Evolutionary conservation across 2,888 invertebrate genomes (phyloP).

Genomic region (Polietes domitor): DNA sequence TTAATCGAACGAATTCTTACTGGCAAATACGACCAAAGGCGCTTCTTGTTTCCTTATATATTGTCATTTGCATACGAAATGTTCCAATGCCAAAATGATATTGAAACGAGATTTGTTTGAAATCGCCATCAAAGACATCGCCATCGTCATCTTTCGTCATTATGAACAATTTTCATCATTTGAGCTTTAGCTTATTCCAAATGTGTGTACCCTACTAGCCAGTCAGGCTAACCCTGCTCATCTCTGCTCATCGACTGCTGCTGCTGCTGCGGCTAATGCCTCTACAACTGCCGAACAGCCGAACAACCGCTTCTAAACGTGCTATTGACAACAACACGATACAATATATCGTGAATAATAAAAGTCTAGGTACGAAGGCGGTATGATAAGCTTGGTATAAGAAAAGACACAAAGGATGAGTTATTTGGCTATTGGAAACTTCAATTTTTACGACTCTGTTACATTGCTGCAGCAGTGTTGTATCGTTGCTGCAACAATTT

Average conservation of each 20-base stretch:
- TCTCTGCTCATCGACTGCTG: not conserved
- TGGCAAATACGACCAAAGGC: constrained; percentile 76
- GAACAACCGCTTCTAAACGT: constrained; percentile 1
- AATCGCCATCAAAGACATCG: constrained; percentile 45
- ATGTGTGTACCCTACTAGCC: not conserved
- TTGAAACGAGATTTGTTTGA: constrained; percentile 64
- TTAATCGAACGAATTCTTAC: constrained; percentile 76
- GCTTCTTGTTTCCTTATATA: constrained; percentile 79
- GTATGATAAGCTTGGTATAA: too few relatives aligned
- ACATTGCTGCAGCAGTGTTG: too few relatives aligned
- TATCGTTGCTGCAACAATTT: too few relatives aligned
- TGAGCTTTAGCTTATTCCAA: not conserved
- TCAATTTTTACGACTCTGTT: too few relatives aligned
- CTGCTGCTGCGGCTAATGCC: too few relatives aligned
- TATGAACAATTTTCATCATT: constrained; percentile 9
- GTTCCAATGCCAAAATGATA: constrained; percentile 66
- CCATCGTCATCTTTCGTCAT: not conserved
- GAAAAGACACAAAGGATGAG: too few relatives aligned
- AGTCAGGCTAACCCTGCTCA: not conserved
- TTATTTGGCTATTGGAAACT: too few relatives aligned
- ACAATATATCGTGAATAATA: not conserved
- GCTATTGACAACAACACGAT: not conserved
- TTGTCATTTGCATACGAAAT: constrained; percentile 71
- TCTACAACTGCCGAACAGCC: not conserved
- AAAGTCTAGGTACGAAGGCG: not conserved